These are phyloP conservation scores for Halocaridina rubra DNA, from an alignment of 2,888 invertebrate species.

Conservation along the genomic window DNA sequence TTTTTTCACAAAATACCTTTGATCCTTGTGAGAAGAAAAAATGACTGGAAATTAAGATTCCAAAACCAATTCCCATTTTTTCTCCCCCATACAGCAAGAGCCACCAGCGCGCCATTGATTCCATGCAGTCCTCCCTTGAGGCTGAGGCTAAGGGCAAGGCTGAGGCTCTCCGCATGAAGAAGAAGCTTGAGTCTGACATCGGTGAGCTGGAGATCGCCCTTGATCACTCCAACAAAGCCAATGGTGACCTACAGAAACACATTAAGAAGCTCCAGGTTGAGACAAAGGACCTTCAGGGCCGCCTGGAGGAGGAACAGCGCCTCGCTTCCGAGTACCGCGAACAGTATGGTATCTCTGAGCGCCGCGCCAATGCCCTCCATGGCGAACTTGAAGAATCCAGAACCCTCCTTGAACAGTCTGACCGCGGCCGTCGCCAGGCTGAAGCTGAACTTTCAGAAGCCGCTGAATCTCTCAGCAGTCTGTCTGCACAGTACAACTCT, in stretches of 20 bases:
- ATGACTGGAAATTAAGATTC: too few relatives aligned
- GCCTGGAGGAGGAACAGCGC: conserved; percentile 96
- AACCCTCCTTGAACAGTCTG: conserved; percentile 93
- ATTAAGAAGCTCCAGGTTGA: conserved; percentile 82
- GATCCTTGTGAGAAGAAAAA: too few relatives aligned
- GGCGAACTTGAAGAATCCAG: conserved; percentile 91
- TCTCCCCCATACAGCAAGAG: conserved; percentile 69
- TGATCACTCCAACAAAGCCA: conserved; percentile 45
- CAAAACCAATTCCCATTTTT: too few relatives aligned
- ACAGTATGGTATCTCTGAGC: conserved; percentile 29
- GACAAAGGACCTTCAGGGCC: conserved; percentile 92
- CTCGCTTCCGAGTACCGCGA: conserved; percentile 69
- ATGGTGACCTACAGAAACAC: conserved; percentile 64
- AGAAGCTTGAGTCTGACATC: conserved; percentile 47
- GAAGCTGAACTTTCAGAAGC: conserved; percentile 72
- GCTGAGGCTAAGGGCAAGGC: conserved; percentile 44
- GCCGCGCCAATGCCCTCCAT: conserved; percentile 40
- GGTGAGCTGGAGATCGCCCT: conserved; percentile 39
- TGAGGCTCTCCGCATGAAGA: conserved; percentile 41
- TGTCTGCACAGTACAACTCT: conserved; percentile 85
- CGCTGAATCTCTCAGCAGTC: conserved; percentile 72
- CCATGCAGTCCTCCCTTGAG: conserved; percentile 36
- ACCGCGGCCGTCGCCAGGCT: conserved; percentile 69
- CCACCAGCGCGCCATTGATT: conserved; percentile 36
- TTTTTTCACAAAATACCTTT: too few relatives aligned